Percentiles rank a stretch among this genome's conserved stretches.
Evolutionary conservation across 2,888 invertebrate genomes (phyloP).

Genomic region (Polietes domitor): DNA sequence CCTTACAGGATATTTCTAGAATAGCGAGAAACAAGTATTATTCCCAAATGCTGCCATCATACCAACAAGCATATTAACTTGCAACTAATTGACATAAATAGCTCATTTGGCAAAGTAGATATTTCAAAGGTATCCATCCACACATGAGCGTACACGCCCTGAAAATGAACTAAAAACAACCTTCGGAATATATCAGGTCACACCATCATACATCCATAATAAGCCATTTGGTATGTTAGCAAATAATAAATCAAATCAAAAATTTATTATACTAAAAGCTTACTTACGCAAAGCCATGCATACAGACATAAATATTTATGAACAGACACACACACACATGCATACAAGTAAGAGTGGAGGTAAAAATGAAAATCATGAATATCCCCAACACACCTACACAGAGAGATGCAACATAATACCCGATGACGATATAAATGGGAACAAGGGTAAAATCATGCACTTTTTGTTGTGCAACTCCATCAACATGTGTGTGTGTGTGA

Average conservation of each 20-base stretch:
- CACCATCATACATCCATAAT: neutral
- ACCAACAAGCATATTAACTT: neutral
- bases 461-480: too few species aligned
- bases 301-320: neutral
- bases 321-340: neutral
- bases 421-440: constrained; percentile 3
- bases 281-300: neutral
- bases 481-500: too few species aligned
- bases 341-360: neutral
- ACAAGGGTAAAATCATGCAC: neutral
- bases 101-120: constrained; percentile 21
- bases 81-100: constrained; percentile 26
- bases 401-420: neutral
- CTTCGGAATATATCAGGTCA: constrained; percentile 19
- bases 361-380: neutral
- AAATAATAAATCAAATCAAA: constrained; percentile 37
- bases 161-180: neutral
- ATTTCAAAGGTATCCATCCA: neutral
- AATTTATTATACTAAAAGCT: constrained; percentile 33
- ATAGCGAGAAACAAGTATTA: too few species aligned
- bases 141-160: neutral
- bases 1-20: too few species aligned
- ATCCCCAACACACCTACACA: neutral
- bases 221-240: constrained; percentile 9
- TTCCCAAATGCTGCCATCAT: neutral